Evolutionary conservation across 2,797 vertebrate species (phyloP), one percentile per base, ranked within the genome.

Genomic region (Arnoldichthys spilopterus): DNA sequence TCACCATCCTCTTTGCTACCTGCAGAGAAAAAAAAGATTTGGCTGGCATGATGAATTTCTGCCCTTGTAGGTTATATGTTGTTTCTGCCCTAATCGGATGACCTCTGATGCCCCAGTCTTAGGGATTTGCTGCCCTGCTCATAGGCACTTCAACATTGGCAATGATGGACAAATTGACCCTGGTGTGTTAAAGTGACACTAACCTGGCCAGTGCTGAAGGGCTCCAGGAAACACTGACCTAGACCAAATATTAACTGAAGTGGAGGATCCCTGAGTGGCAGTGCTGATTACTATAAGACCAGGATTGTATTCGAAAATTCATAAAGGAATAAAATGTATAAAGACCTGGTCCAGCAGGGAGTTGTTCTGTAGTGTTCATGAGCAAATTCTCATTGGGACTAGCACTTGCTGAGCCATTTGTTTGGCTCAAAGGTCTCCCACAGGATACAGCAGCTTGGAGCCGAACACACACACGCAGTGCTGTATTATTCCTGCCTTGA

Each of bases 381-480:
- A 18, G 56, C 16, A 13, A 72, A 68, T 30, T 51, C 24, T 85
- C 76, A 72, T 43, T 40, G 59, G 77, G 26, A 24, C 70, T 70
- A 56, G 82, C 63, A 61, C 32, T 75, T 28, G 59, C 67, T 1
- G 22, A 79, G 62, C 76, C 66, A 28, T 71, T 72, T 18, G 78
- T 85, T 22, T 62, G 82, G 64, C 76, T 80, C 1, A 79, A 84
- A 18, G 83, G 64, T 66, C 77, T 85, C 63, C 86, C 86, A 68
- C 89, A 90, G n/a, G 88, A 61, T 22, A 91, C 85, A 0, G 80
- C 83, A 3, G 85, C 89, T 62, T 93, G 92, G 79, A 99, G 93
- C 80, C 95, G 96, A 30, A 98, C 85, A 71, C 94, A 96, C 78
- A 98, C 89, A 0, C 95, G 96, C 76, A 98, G 93, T 9, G 86